These are phyloP conservation scores for Corythoichthys intestinalis DNA, from an alignment of 2,113 vertebrate species.

Conservation along the genomic window DNA sequence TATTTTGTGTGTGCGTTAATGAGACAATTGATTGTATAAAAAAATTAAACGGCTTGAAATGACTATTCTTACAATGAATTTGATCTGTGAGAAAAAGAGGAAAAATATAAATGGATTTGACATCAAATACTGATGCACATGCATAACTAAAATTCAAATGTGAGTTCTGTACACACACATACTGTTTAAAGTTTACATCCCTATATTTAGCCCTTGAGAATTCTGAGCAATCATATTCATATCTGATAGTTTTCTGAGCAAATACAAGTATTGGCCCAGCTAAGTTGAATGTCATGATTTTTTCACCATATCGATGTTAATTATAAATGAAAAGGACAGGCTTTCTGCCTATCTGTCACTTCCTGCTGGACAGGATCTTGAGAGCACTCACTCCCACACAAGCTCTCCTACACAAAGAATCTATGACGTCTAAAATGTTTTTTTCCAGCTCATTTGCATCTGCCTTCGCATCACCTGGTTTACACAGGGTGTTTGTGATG, in stretches of 20 bases:
- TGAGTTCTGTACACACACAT: neutral
- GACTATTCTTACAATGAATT: neutral
- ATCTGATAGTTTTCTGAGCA: neutral
- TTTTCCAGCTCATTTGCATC: slow-evolving; percentile 39
- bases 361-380: slow-evolving; percentile 23
- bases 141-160: neutral
- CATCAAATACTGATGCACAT: neutral
- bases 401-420: slow-evolving; percentile 24
- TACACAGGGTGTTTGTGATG: slow-evolving; percentile 2
- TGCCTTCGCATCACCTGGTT: slow-evolving; percentile 10
- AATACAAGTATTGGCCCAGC: neutral
- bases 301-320: neutral
- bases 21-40: too few relatives aligned
- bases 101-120: neutral
- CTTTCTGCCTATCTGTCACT: slow-evolving; percentile 25
- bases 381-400: slow-evolving; percentile 40
- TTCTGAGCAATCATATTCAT: neutral
- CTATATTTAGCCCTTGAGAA: neutral
- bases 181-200: neutral
- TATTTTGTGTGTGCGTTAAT: too few relatives aligned
- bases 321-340: slow-evolving; percentile 7
- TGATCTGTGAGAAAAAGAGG: neutral
- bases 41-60: neutral
- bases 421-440: slow-evolving; percentile 25
- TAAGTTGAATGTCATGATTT: neutral